Evolutionary conservation across 2,797 vertebrate species (phyloP).

Genomic region (Sparus aurata): DNA sequence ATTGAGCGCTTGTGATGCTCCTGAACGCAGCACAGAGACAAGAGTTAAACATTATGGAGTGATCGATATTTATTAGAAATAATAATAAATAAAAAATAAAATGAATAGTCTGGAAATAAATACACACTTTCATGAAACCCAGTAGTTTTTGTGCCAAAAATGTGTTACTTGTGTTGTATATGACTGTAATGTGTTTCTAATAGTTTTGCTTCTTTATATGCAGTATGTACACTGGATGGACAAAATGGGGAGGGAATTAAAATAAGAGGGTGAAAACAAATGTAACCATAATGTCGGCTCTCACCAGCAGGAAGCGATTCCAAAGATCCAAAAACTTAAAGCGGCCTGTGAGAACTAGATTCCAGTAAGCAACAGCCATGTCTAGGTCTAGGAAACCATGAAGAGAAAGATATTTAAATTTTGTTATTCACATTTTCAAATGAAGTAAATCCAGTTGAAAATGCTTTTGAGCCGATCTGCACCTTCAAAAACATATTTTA

Average conservation of each 20-base stretch:
- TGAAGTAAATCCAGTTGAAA: neutral
- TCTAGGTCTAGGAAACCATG: slow-evolving; percentile 86
- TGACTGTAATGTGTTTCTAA: neutral
- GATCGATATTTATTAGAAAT: neutral
- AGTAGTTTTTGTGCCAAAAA: neutral
- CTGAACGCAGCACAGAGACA: slow-evolving; percentile 75
- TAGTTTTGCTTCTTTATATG: neutral
- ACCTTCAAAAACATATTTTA: neutral
- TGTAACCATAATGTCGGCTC: slow-evolving; percentile 51
- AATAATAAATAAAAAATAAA: too few species aligned
- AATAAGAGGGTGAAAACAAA: neutral
- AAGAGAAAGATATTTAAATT: neutral
- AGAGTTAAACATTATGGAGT: neutral
- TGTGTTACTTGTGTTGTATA: neutral
- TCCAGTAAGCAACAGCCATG: slow-evolving; percentile 98
- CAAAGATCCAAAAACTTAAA: slow-evolving; percentile 99
- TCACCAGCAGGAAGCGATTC: slow-evolving; percentile 97
- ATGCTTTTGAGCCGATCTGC: too few species aligned
- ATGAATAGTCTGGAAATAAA: neutral
- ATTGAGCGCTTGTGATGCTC: slow-evolving; percentile 98
- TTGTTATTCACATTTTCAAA: neutral
- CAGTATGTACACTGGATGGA: neutral
- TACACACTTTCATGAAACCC: neutral
- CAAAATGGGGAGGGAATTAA: neutral
- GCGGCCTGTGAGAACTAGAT: slow-evolving; percentile 94